Percentiles rank a stretch among this genome's conserved stretches.
Conservation (phyloP, 2,113 vertebrate species). For the Triplophysa dalaica region DNA sequence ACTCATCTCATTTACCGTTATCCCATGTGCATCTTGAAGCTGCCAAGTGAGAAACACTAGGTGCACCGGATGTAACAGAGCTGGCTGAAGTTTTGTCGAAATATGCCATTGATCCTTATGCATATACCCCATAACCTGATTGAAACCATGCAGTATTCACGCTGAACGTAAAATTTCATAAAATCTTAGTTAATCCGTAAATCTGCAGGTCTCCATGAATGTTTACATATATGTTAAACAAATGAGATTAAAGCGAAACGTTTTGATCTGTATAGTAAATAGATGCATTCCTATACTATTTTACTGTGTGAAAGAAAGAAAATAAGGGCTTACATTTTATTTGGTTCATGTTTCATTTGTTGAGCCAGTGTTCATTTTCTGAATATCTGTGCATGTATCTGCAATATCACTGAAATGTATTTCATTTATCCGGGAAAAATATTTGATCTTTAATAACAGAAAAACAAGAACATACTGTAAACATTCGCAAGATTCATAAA, state of each 20-base stretch:
- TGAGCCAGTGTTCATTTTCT: neutral
- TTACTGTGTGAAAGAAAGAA: neutral
- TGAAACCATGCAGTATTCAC: no score
- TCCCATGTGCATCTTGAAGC: no score
- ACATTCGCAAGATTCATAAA: no score
- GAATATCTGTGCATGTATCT: neutral
- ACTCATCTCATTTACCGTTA: no score
- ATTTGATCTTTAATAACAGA: no score
- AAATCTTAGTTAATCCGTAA: slow-evolving; percentile 50
- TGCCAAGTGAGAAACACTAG: no score
- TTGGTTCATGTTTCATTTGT: neutral
- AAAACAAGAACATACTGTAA: no score
- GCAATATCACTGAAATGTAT: neutral
- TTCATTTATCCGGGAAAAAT: neutral
- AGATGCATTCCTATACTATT: neutral
- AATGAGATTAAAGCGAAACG: slow-evolving; percentile 17
- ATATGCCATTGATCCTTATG: no score
- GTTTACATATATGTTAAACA: slow-evolving; percentile 29
- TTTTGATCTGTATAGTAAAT: neutral
- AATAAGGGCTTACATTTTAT: neutral
- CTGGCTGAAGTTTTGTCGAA: no score
- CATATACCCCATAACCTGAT: no score
- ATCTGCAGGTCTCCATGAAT: slow-evolving; percentile 55
- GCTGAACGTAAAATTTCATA: slow-evolving; percentile 28
- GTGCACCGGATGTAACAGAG: no score